phyloP scores from a whole-genome alignment of 2,113 vertebrate genomes.

The Amphilophus citrinellus region DNA sequence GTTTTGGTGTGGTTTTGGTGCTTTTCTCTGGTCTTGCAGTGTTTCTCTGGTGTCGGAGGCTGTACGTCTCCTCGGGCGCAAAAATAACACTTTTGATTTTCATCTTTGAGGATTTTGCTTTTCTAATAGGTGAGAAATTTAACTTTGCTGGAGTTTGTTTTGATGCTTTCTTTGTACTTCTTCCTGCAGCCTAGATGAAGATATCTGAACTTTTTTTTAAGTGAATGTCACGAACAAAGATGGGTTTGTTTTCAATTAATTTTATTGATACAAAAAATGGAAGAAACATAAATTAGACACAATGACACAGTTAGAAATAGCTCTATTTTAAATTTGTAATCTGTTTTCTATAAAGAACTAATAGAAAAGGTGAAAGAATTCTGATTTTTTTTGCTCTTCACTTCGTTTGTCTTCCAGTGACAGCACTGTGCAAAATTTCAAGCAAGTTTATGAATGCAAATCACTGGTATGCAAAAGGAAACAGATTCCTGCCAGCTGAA shows the following conservation, averaged over 20 bases:
- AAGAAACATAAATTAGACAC: not conserved
- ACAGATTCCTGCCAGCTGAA: slow-evolving; percentile 50
- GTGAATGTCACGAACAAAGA: slow-evolving; percentile 1
- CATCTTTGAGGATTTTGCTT: slow-evolving; percentile 66
- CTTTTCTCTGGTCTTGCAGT: slow-evolving; percentile 58
- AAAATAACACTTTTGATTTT: slow-evolving; percentile 70
- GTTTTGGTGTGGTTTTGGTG: slow-evolving; percentile 65
- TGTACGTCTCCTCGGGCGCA: slow-evolving; percentile 30
- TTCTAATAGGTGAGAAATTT: slow-evolving; percentile 61
- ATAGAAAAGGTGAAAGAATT: not conserved
- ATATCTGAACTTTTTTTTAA: slow-evolving; percentile 43
- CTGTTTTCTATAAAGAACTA: slow-evolving; percentile 1
- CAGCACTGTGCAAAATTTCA: slow-evolving; percentile 1
- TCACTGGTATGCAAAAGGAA: slow-evolving; percentile 51
- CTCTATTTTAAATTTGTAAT: not conserved
- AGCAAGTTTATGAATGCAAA: slow-evolving; percentile 41
- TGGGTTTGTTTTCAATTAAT: slow-evolving; percentile 17
- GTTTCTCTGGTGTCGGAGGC: slow-evolving; percentile 60
- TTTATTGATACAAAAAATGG: not conserved
- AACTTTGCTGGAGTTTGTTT: slow-evolving; percentile 69
- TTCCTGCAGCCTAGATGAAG: slow-evolving; percentile 18
- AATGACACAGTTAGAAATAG: not conserved
- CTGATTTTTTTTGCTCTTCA: not conserved
- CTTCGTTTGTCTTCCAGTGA: not conserved
- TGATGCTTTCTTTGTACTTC: slow-evolving; percentile 45